phyloP scores from a whole-genome alignment of 2,113 vertebrate genomes.

The Antechinus stuartii region DNA sequence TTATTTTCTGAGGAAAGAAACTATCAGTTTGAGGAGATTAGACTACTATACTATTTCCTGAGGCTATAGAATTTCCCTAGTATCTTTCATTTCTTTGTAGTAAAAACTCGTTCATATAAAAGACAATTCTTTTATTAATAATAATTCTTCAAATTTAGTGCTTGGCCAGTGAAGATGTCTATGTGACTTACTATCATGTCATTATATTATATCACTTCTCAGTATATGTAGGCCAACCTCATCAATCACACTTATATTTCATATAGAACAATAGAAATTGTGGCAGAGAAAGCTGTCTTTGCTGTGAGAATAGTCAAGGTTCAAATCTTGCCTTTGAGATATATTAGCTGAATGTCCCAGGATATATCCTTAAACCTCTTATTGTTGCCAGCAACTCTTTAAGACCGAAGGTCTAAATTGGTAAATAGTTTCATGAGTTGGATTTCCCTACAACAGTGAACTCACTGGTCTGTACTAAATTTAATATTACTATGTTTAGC shows the following conservation, averaged over 20 bases:
- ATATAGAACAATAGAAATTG: background rate
- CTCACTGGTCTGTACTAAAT: background rate
- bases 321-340: background rate
- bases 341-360: background rate
- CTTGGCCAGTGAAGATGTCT: background rate
- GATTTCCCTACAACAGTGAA: background rate
- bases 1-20: background rate
- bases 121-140: background rate
- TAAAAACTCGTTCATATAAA: background rate
- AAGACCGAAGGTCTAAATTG: background rate
- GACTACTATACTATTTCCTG: background rate
- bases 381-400: background rate
- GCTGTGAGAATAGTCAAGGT: background rate
- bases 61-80: background rate
- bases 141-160: background rate
- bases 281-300: background rate
- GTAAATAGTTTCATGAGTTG: background rate
- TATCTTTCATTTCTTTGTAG: background rate
- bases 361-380: background rate
- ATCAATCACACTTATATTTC: background rate
- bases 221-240: background rate
- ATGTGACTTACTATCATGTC: background rate
- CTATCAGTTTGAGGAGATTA: background rate
- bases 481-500: background rate
- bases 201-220: background rate